Conservation (phyloP, 2,113 vertebrate genomes). For the Lagenorhynchus albirostris region DNA sequence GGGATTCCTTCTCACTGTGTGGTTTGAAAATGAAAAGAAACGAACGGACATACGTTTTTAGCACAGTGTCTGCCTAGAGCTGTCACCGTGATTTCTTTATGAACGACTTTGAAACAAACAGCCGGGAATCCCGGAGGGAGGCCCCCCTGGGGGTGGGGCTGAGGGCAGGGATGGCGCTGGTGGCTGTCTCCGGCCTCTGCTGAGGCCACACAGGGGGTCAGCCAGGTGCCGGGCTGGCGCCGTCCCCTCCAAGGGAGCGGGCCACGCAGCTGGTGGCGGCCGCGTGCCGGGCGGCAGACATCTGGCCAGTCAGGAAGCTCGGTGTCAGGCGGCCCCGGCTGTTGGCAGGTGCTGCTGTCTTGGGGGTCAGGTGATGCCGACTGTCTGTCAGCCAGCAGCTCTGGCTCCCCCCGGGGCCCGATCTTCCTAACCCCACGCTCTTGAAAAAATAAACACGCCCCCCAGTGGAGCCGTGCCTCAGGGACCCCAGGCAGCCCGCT, state of each 20-base stretch:
- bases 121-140: neutral
- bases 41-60: neutral
- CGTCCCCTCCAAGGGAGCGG: neutral
- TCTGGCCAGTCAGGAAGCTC: neutral
- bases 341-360: conserved; percentile 32
- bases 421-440: neutral
- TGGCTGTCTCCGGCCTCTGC: neutral
- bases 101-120: neutral
- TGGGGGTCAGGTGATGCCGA: conserved; percentile 25
- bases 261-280: conserved; percentile 13
- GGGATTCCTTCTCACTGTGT: neutral
- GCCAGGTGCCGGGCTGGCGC: conserved; percentile 1
- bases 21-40: neutral
- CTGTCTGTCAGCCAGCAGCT: neutral
- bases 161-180: neutral
- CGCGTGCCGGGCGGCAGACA: neutral
- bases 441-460: conserved; percentile 26
- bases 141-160: neutral
- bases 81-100: neutral
- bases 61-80: neutral
- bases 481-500: neutral
- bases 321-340: neutral
- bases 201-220: neutral
- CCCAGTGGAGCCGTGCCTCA: fast-evolving
- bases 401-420: neutral